Conservation (phyloP, 2,888 invertebrate species). For the Eremobia ochroleuca region DNA sequence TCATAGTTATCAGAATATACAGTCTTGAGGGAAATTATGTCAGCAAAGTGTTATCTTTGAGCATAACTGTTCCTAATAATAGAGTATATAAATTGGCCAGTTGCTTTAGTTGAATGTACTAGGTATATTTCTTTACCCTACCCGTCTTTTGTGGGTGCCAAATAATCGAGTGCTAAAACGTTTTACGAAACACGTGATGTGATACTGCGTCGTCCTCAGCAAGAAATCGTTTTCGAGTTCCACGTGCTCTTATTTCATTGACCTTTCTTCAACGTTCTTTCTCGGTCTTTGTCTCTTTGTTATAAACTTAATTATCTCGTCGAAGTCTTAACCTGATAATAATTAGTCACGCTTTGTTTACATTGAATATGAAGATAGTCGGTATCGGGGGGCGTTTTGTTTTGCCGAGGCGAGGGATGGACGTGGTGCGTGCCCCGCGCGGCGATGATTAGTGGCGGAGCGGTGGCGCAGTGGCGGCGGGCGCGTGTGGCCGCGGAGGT, state of each 20-base stretch:
- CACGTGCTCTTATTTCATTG: constrained; percentile 79
- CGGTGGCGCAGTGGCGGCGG: constrained; percentile 71
- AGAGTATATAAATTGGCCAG: constrained; percentile 59
- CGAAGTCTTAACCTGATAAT: constrained; percentile 57
- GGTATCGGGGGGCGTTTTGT: constrained; percentile 39
- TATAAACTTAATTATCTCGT: constrained; percentile 63
- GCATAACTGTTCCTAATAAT: constrained; percentile 62
- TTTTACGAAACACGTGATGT: constrained; percentile 71
- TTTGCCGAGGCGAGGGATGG: constrained; percentile 50
- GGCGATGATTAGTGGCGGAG: constrained; percentile 67
- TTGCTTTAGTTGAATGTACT: constrained; percentile 65
- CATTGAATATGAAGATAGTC: constrained; percentile 40
- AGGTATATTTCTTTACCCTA: constrained; percentile 65
- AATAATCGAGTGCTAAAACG: constrained; percentile 66
- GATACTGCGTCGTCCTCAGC: constrained; percentile 62
- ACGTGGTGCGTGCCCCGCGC: constrained; percentile 42
- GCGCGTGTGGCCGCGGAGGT: constrained; percentile 80
- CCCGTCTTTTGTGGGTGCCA: constrained; percentile 68
- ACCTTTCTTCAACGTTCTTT: constrained; percentile 73
- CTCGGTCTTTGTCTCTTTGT: constrained; percentile 75
- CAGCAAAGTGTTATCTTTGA: constrained; percentile 57
- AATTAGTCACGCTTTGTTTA: constrained; percentile 68
- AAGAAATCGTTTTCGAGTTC: constrained; percentile 60
- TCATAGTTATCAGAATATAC: constrained; percentile 32
- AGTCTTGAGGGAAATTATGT: constrained; percentile 53